Evolutionary conservation across 1,140 invertebrate genomes (phyloP).

Genomic region (Zaprionus camerounensis): DNA sequence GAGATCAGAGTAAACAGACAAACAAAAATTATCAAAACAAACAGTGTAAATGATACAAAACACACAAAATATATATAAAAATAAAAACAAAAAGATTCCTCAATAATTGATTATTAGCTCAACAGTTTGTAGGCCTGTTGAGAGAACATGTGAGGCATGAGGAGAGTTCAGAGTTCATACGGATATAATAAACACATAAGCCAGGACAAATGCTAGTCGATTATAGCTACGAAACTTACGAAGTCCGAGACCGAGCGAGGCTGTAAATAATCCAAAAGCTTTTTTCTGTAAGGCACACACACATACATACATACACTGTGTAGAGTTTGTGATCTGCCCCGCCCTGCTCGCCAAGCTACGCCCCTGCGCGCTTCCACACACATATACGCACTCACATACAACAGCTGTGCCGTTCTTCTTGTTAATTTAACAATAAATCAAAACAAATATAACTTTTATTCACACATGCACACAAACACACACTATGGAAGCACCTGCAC

Average conservation of each 20-base stretch:
- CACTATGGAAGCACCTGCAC: slow-evolving; percentile 6
- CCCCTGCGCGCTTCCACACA: slow-evolving; percentile 28
- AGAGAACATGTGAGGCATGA: background rate
- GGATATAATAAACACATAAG: background rate
- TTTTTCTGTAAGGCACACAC: slow-evolving; percentile 9
- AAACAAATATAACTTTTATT: slow-evolving; percentile 22
- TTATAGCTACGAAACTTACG: background rate
- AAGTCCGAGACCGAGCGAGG: slow-evolving; percentile 10
- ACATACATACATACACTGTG: background rate
- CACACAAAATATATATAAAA: slow-evolving; percentile 7
- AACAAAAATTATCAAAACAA: slow-evolving; percentile 24
- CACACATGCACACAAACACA: slow-evolving; percentile 20
- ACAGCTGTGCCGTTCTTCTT: slow-evolving; percentile 48
- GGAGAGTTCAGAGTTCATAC: background rate
- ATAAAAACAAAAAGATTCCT: slow-evolving; percentile 6
- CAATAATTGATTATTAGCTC: background rate
- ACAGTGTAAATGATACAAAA: slow-evolving; percentile 35
- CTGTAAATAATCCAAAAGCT: slow-evolving; percentile 54
- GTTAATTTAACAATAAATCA: slow-evolving; percentile 24
- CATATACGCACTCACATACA: slow-evolving; percentile 18
- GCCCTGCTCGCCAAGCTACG: slow-evolving; percentile 24
- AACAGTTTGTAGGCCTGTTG: slow-evolving; percentile 21
- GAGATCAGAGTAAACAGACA: slow-evolving; percentile 42
- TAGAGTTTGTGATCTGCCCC: slow-evolving; percentile 35
- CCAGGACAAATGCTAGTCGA: background rate